Conservation (phyloP, 2,888 invertebrate genomes). For the Patella caerulea region DNA sequence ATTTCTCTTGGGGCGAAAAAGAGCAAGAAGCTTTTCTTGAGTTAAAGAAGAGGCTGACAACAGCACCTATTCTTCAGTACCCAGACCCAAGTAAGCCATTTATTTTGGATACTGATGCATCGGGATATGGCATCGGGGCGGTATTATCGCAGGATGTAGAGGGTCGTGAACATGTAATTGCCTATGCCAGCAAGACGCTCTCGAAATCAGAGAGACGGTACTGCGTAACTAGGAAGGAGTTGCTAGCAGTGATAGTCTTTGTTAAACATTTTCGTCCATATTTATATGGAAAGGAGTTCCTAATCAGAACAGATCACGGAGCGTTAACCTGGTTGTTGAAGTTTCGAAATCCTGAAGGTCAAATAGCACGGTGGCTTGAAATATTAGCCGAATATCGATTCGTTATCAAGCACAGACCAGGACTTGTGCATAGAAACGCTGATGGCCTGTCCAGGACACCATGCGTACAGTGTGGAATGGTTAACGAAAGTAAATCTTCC, state of each 20-base stretch:
- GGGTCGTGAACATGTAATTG: conserved; percentile 41
- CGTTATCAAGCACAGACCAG: too few relatives aligned
- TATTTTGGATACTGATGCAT: conserved; percentile 46
- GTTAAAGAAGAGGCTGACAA: conserved; percentile 25
- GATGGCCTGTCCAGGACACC: too few relatives aligned
- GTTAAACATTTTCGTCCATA: conserved; percentile 28
- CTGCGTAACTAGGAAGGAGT: conserved; percentile 38
- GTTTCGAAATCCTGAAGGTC: too few relatives aligned
- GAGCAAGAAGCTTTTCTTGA: conserved; percentile 33
- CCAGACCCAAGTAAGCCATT: conserved; percentile 29
- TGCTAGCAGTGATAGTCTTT: conserved; percentile 38
- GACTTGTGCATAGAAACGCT: too few relatives aligned
- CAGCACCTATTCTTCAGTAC: conserved; percentile 33
- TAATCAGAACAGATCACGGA: too few relatives aligned
- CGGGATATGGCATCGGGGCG: conserved; percentile 40
- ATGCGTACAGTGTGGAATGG: conserved; percentile 16
- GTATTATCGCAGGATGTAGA: conserved; percentile 41
- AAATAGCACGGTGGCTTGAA: too few relatives aligned
- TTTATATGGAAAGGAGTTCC: too few relatives aligned
- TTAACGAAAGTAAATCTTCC: neutral
- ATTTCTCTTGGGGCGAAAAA: conserved; percentile 30
- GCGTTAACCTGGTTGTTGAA: too few relatives aligned
- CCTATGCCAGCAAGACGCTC: conserved; percentile 37
- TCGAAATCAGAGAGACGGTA: conserved; percentile 34
- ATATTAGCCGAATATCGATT: too few relatives aligned